Evolutionary conservation across 2,888 invertebrate species (phyloP).

Genomic region (Ptychoptera albimana): DNA sequence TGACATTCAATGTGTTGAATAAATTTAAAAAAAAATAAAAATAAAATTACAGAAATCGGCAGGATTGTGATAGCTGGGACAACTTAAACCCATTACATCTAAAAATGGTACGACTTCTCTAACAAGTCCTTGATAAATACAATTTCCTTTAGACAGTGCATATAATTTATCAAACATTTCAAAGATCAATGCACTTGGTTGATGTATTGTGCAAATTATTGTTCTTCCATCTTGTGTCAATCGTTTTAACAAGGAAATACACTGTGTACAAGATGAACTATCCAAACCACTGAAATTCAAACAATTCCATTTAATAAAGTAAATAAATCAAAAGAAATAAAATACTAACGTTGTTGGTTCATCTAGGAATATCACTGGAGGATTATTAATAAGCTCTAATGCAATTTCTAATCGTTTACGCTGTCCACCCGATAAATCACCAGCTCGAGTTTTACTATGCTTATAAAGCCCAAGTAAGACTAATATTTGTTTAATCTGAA

Average conservation of each 20-base stretch:
- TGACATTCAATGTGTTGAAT: slow-evolving; percentile 4
- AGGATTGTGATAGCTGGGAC: slow-evolving; percentile 89
- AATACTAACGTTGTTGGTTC: slow-evolving; percentile 65
- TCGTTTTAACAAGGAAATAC: slow-evolving; percentile 61
- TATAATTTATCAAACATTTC: slow-evolving; percentile 87
- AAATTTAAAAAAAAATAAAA: slow-evolving; percentile 1
- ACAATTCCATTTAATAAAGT: slow-evolving; percentile 9
- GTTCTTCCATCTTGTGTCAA: slow-evolving; percentile 76
- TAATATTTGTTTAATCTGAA: slow-evolving; percentile 56
- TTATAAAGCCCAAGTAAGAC: slow-evolving; percentile 54
- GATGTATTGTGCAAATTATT: slow-evolving; percentile 84
- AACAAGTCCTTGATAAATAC: slow-evolving; percentile 70
- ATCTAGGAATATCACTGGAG: slow-evolving; percentile 74
- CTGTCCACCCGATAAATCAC: slow-evolving; percentile 70
- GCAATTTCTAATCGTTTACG: slow-evolving; percentile 69
- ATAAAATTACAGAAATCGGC: slow-evolving; percentile 75
- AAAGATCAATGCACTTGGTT: slow-evolving; percentile 81
- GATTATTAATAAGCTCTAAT: slow-evolving; percentile 69
- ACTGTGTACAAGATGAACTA: slow-evolving; percentile 73
- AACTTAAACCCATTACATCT: slow-evolving; percentile 52
- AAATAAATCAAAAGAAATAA: not conserved
- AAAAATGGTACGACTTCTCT: slow-evolving; percentile 61
- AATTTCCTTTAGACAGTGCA: slow-evolving; percentile 65
- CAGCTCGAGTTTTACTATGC: slow-evolving; percentile 49
- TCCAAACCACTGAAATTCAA: slow-evolving; percentile 60